These are phyloP conservation scores for Tortrix viridana DNA, from an alignment of 2,888 invertebrate species.

Conservation along the genomic window DNA sequence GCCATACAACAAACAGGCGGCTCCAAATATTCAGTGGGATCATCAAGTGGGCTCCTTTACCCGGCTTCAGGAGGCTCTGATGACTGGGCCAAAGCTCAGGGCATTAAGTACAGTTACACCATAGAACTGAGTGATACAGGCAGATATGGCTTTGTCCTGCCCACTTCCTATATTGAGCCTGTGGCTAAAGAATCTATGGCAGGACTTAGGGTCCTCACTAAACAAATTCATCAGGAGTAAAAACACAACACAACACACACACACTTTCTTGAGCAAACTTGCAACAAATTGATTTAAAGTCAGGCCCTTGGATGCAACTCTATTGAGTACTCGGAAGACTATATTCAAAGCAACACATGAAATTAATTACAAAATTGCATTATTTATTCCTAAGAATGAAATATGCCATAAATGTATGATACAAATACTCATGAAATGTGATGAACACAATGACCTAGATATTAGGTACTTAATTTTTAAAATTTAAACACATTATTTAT, in stretches of 20 bases:
- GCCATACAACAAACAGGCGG: slow-evolving; percentile 86
- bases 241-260: too few species aligned
- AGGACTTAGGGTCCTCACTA: slow-evolving; percentile 86
- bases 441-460: background rate
- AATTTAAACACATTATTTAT: slow-evolving; percentile 18
- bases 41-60: slow-evolving; percentile 90
- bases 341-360: background rate
- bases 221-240: slow-evolving; percentile 51
- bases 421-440: slow-evolving; percentile 15
- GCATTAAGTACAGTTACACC: slow-evolving; percentile 95
- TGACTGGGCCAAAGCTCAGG: slow-evolving; percentile 95
- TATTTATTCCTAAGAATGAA: slow-evolving; percentile 2
- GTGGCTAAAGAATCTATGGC: slow-evolving; percentile 91
- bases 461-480: background rate
- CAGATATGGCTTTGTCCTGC: slow-evolving; percentile 93
- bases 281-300: background rate
- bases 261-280: background rate
- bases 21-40: slow-evolving; percentile 88
- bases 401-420: slow-evolving; percentile 29
- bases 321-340: background rate
- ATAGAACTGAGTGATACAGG: slow-evolving; percentile 95
- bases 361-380: background rate
- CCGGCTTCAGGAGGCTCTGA: slow-evolving; percentile 93
- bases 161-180: slow-evolving; percentile 89
- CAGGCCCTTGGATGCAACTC: too few species aligned